Evolutionary conservation across 1,140 invertebrate species (phyloP).

Genomic region (Tetragnatha versicolor): DNA sequence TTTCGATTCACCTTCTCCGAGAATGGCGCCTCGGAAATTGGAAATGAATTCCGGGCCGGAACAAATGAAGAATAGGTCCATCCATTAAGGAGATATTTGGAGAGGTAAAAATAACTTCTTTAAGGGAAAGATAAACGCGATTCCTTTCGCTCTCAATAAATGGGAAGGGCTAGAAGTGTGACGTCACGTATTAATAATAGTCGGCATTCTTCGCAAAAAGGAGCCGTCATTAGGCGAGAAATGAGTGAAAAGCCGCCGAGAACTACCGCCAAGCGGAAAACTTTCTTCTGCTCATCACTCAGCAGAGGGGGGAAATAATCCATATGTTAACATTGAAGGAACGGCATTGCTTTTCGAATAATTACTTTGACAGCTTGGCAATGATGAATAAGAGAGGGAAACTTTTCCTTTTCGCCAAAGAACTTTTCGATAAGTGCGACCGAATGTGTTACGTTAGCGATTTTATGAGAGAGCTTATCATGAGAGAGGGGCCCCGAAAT

Average conservation of each 20-base stretch:
- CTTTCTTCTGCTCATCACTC: constrained; percentile 41
- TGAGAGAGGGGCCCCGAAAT: constrained; percentile 28
- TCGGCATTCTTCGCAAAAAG: constrained; percentile 4
- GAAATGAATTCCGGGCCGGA: constrained; percentile 28
- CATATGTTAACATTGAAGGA: constrained; percentile 47
- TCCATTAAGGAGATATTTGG: constrained; percentile 46
- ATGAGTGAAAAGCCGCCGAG: constrained; percentile 34
- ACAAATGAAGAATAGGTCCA: constrained; percentile 44
- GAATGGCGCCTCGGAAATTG: constrained; percentile 5
- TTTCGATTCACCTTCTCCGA: constrained; percentile 32
- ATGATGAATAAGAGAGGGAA: constrained; percentile 48
- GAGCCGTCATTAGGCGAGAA: constrained; percentile 41
- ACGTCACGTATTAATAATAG: constrained; percentile 50
- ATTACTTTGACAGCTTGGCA: constrained; percentile 45
- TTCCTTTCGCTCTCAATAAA: constrained; percentile 31
- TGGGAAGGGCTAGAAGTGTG: constrained; percentile 22
- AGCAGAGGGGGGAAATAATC: constrained; percentile 41
- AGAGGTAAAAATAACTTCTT: constrained; percentile 53
- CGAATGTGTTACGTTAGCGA: constrained; percentile 53
- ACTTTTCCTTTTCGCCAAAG: constrained; percentile 5
- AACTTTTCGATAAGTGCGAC: constrained; percentile 45
- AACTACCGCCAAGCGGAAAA: constrained; percentile 37
- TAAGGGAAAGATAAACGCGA: constrained; percentile 35
- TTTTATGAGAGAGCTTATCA: constrained; percentile 41
- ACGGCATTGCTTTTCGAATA: constrained; percentile 49